These are phyloP conservation scores for Laupala kohalensis DNA, from an alignment of 1,140 invertebrate genomes.

Conservation along the genomic window DNA sequence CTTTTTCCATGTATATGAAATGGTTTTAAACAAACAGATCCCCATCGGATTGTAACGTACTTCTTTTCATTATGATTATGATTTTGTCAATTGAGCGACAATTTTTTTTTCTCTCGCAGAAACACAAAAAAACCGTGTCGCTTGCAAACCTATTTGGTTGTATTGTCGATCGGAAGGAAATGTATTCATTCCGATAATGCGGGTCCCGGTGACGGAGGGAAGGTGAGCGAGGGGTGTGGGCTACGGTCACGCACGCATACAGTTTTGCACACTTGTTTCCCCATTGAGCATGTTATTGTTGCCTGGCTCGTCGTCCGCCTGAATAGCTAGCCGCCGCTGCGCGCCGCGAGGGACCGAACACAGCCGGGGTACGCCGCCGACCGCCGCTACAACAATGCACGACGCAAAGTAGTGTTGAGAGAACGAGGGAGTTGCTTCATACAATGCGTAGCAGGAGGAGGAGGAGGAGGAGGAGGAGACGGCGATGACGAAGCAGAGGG, in stretches of 20 bases:
- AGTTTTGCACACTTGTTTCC: not conserved
- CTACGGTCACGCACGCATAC: not conserved
- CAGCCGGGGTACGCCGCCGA: no score
- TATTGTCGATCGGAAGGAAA: not conserved
- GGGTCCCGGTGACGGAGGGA: not conserved
- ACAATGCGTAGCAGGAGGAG: no score
- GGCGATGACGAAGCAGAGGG: no score
- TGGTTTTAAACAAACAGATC: not conserved
- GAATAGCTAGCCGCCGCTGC: no score
- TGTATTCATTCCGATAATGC: no score
- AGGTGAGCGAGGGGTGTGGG: not conserved
- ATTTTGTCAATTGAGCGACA: not conserved
- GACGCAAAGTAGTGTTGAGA: no score
- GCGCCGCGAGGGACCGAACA: no score
- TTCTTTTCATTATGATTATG: not conserved
- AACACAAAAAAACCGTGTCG: not conserved
- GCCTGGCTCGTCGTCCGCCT: not conserved
- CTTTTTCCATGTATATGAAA: not conserved
- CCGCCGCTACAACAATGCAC: no score
- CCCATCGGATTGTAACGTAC: not conserved
- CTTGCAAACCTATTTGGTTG: not conserved
- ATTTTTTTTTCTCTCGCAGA: not conserved
- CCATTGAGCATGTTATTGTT: constrained; percentile 5
- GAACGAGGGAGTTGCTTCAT: no score
- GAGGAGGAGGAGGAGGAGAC: no score